A percentile compares a stretch with the other conserved stretches of the same genome.
phyloP scores from a whole-genome alignment of 1,140 invertebrate genomes.

The Trichogramma pretiosum region DNA sequence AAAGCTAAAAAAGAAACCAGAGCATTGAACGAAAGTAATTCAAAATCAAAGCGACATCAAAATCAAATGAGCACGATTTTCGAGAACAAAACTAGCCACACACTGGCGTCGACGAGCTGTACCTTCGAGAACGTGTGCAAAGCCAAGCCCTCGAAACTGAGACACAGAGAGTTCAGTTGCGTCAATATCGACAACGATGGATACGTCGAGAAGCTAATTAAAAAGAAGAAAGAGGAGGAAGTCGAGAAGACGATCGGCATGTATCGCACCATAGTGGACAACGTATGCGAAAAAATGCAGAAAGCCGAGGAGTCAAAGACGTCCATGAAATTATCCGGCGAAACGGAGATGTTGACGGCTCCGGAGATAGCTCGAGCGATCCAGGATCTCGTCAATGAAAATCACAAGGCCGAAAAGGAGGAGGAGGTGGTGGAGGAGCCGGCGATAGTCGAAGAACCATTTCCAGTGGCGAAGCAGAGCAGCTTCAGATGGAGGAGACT shows the following conservation, averaged over 20 bases:
- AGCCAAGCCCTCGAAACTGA: too few relatives aligned
- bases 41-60: too few relatives aligned
- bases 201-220: not conserved
- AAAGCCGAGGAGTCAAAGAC: not conserved
- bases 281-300: not conserved
- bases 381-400: not conserved
- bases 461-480: too few relatives aligned
- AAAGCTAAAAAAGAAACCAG: too few relatives aligned
- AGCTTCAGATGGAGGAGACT: constrained; percentile 2
- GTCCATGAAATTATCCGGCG: not conserved
- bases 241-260: not conserved
- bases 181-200: too few relatives aligned
- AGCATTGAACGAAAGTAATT: too few relatives aligned
- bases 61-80: too few relatives aligned
- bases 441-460: too few relatives aligned
- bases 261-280: not conserved
- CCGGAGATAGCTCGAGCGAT: not conserved
- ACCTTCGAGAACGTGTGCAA: too few relatives aligned
- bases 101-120: too few relatives aligned
- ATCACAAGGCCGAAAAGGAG: too few relatives aligned
- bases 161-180: not conserved
- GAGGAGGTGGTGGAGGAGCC: not conserved
- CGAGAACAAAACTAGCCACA: too few relatives aligned
- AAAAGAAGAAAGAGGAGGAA: constrained; percentile 1
- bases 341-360: not conserved